Percentiles rank a stretch among this genome's conserved stretches.
These are phyloP conservation scores for Epinephelus fuscoguttatus DNA, from an alignment of 2,113 vertebrate genomes.

Conservation along the genomic window DNA sequence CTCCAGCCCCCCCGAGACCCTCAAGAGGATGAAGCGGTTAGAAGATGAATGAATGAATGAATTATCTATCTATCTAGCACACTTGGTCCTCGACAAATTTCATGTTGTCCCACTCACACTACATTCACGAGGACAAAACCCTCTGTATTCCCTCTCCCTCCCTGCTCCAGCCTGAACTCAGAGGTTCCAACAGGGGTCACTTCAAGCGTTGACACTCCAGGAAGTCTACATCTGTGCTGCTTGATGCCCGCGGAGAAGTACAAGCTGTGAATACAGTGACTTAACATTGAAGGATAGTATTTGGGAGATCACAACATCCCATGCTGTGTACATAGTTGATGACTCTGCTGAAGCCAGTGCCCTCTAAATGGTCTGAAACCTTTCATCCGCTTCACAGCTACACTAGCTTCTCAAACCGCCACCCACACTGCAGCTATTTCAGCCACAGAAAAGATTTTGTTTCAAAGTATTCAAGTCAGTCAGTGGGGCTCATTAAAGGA, in stretches of 20 bases:
- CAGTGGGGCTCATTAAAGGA: constrained; percentile 20
- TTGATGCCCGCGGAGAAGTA: constrained; percentile 81
- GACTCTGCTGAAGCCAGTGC: constrained; percentile 68
- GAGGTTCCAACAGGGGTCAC: constrained; percentile 64
- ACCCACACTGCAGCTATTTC: constrained; percentile 34
- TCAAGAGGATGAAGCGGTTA: no score
- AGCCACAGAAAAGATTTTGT: constrained; percentile 17
- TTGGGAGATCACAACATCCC: constrained; percentile 75
- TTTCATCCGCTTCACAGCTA: constrained; percentile 49
- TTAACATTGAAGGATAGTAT: constrained; percentile 83
- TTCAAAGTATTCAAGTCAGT: constrained; percentile 19
- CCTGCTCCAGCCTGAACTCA: constrained; percentile 33
- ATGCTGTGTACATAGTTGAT: constrained; percentile 79
- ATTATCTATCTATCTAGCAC: no score
- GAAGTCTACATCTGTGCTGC: constrained; percentile 81
- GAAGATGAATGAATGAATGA: no score
- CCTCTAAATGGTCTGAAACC: constrained; percentile 80
- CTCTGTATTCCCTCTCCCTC: constrained; percentile 41
- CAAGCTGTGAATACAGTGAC: constrained; percentile 86
- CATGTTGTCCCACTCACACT: constrained; percentile 3
- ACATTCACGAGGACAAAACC: constrained; percentile 15
- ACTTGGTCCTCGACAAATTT: background rate
- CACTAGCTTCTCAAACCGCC: constrained; percentile 29
- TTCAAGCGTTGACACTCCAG: constrained; percentile 64
- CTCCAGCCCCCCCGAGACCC: no score